Conservation (phyloP, 2,888 invertebrate genomes). For the Clostera curtula region DNA sequence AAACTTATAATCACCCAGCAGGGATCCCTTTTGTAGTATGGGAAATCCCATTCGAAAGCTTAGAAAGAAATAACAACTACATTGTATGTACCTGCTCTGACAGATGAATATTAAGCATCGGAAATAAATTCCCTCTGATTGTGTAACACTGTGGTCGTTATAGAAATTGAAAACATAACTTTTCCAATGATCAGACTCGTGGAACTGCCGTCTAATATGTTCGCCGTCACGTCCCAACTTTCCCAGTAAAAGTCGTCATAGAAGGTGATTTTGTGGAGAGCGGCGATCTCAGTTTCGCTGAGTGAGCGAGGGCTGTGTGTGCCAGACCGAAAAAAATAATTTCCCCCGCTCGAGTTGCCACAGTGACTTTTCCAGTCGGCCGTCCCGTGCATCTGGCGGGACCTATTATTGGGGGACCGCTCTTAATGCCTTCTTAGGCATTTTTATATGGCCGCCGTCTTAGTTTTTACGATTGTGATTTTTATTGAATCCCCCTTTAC, state of each 20-base stretch:
- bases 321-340: constrained; percentile 74
- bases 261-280: constrained; percentile 48
- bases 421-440: constrained; percentile 71
- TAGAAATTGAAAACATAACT: too few relatives aligned
- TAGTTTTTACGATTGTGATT: constrained; percentile 73
- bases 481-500: constrained; percentile 65
- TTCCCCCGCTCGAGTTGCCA: constrained; percentile 68
- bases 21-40: too few relatives aligned
- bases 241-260: constrained; percentile 37
- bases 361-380: constrained; percentile 70
- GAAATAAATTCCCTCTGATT: too few relatives aligned
- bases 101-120: too few relatives aligned
- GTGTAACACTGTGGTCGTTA: too few relatives aligned
- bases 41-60: too few relatives aligned
- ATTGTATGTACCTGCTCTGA: too few relatives aligned
- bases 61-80: too few relatives aligned
- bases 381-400: constrained; percentile 73
- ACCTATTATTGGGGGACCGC: constrained; percentile 71
- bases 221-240: constrained; percentile 26
- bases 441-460: constrained; percentile 68
- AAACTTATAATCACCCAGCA: too few relatives aligned
- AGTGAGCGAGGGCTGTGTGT: constrained; percentile 69
- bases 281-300: constrained; percentile 55
- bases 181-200: too few relatives aligned
- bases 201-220: too few relatives aligned